Percentiles rank a stretch among this genome's conserved stretches.
Conservation (phyloP, 2,797 vertebrate species). For the Pipistrellus pipistrellus region DNA sequence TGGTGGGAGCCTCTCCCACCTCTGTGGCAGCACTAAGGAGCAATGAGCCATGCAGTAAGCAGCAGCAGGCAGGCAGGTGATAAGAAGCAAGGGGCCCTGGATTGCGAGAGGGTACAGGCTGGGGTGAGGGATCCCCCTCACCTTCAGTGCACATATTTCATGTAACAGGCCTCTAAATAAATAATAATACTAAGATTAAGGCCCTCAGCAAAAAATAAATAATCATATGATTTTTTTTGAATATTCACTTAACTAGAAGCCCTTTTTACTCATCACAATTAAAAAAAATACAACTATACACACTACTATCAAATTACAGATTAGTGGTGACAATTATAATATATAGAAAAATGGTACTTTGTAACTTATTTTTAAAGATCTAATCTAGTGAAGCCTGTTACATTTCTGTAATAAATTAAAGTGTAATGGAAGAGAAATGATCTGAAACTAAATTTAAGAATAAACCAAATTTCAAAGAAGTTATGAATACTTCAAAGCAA, state of each 20-base stretch:
- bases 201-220: slow-evolving; percentile 19
- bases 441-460: slow-evolving; percentile 12
- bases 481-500: slow-evolving; percentile 24
- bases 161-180: not conserved
- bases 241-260: not conserved
- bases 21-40: too few relatives aligned
- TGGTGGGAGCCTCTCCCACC: not conserved
- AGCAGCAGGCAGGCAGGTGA: too few relatives aligned
- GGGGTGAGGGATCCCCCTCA: too few relatives aligned
- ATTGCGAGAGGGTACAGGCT: too few relatives aligned
- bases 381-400: not conserved
- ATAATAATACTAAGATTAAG: not conserved
- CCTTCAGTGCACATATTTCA: too few relatives aligned
- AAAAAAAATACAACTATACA: not conserved
- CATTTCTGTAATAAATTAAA: slow-evolving; percentile 25
- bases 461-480: slow-evolving; percentile 10
- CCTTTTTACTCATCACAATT: not conserved
- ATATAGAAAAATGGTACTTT: not conserved
- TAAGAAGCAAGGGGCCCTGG: too few relatives aligned
- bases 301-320: slow-evolving; percentile 16
- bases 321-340: slow-evolving; percentile 5
- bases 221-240: not conserved
- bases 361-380: slow-evolving; percentile 11
- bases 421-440: not conserved
- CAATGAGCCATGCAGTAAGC: too few relatives aligned